Base-by-base conservation (phyloP, 2,797 vertebrate species). In the Hipposideros larvatus region DNA sequence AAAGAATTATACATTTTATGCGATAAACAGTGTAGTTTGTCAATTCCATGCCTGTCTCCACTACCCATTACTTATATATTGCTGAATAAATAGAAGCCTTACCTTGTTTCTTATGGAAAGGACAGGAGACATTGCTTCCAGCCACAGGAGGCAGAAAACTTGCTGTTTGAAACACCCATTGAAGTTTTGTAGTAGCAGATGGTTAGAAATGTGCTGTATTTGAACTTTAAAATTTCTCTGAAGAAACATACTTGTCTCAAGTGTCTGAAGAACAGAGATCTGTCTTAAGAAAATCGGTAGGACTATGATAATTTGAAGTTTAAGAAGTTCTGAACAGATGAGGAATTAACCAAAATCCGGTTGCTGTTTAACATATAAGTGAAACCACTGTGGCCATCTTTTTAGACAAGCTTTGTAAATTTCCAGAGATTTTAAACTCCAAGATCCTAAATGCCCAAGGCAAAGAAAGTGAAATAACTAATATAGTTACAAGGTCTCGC, bases 381-480 rank as follows among this genome's bases (percentile, higher is more conserved):
- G 91, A 94, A 94, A 91, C 73, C 31, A 74, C 41, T 18, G 80
- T 31, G 53, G 84, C 75, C 82, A 74, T 88, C 88, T 96, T 94
- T 96, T 98, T 95, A 97, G 95, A 93, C 18, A 95, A 96, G 96
- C 91, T 97, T 98, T 34, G 28, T 97, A 96, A 95, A 96, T 97
- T 98, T 96, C 78, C 51, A 74, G 83, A 91, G 92, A 89, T 94
- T 91, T 96, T 96, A 97, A 94, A 86, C 91, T 93, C 87, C 10
- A 61, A 88, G 93, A 93, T 97, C 65, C 75, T 96, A 97, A 97
- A 94, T 63, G 86, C 91, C 26, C 63, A 91, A 95, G 95, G 97
- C 89, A 97, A 97, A 97, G 87, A 91, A 95, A 95, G 94, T 95
- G 87, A 97, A 96, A 97, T 82, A 95, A 95, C 88, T 88, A 96